Evolutionary conservation across 2,888 invertebrate species (phyloP).

Genomic region (Nymphalis c-album): DNA sequence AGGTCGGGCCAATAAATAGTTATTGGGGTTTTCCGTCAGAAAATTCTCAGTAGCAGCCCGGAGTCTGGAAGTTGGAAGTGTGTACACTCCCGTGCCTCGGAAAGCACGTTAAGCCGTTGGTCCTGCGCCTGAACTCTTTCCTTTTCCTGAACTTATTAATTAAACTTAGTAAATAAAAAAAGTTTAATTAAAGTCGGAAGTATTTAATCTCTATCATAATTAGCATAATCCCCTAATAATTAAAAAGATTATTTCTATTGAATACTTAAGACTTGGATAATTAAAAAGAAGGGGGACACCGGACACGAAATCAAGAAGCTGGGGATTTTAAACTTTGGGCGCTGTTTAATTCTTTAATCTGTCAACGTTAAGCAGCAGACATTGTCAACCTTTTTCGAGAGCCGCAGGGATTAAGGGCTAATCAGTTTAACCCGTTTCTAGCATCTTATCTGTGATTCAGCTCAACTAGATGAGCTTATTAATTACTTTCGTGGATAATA

Average conservation of each 20-base stretch:
- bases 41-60: too few relatives aligned
- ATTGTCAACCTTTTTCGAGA: constrained; percentile 50
- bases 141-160: too few relatives aligned
- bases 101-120: too few relatives aligned
- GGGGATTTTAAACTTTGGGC: constrained; percentile 18
- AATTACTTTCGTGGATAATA: neutral
- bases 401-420: constrained; percentile 47
- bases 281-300: neutral
- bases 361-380: constrained; percentile 32
- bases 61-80: too few relatives aligned
- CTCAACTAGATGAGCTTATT: constrained; percentile 15
- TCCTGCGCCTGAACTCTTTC: too few relatives aligned
- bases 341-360: constrained; percentile 36
- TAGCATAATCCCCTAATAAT: neutral
- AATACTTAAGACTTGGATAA: neutral
- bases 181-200: too few relatives aligned
- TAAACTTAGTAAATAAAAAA: too few relatives aligned
- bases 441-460: constrained; percentile 18
- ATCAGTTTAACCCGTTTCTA: constrained; percentile 43
- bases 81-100: too few relatives aligned
- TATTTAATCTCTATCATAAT: too few relatives aligned
- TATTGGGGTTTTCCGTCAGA: too few relatives aligned
- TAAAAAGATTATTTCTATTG: neutral
- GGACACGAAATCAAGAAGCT: constrained; percentile 2
- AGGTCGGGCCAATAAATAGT: too few relatives aligned